Evolutionary conservation across 2,888 invertebrate species (phyloP), one percentile per base, ranked within the genome.

Genomic region (Tachystola acroxantha): DNA sequence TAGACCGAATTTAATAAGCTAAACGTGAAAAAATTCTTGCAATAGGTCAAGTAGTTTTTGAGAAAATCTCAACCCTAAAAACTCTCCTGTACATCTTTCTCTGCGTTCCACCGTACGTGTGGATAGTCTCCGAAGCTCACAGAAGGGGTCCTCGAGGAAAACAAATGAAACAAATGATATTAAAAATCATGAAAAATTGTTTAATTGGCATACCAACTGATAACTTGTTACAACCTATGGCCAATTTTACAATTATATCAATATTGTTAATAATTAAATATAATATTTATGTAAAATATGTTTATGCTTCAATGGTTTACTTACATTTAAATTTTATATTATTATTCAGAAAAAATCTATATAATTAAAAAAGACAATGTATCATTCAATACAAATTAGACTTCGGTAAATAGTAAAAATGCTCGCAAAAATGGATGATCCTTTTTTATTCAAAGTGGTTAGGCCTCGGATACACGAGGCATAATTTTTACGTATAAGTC

Each of bases 171-270:
- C 75, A 56, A 71, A 51, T 54, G 32, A 46, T 69, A 47, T 67
- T 77, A 85, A 86, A 86, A 86, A 85, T 84, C 76, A 84, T 86
- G 84, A 85, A 86, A 86, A 85, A 86, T 85, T 84, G 85, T 86
- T 80, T 82, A 84, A 85, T 86, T 84, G 84, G 85, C 84, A 81
- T 84, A 77, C 81, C 80, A 84, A 84, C 77, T 73, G 77, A 79
- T 77, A 79, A 81, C 82, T 82, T 78, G 84, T 84, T 86, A 86
- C 85, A 85, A 85, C 85, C 84, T 84, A 81, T 77, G 77, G 78
- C 85, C 86, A 85, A 85, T 82, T 81, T 81, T 78, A 85, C 86
- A 86, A 86, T 85, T 73, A 85, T 85, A 85, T 85, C 84, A 84
- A 82, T 80, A 79, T 78, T 82, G 82, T 85, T 85, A 85, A 79